These are phyloP conservation scores for Morone chrysops DNA, from an alignment of 2,113 vertebrate genomes.

Conservation along the genomic window DNA sequence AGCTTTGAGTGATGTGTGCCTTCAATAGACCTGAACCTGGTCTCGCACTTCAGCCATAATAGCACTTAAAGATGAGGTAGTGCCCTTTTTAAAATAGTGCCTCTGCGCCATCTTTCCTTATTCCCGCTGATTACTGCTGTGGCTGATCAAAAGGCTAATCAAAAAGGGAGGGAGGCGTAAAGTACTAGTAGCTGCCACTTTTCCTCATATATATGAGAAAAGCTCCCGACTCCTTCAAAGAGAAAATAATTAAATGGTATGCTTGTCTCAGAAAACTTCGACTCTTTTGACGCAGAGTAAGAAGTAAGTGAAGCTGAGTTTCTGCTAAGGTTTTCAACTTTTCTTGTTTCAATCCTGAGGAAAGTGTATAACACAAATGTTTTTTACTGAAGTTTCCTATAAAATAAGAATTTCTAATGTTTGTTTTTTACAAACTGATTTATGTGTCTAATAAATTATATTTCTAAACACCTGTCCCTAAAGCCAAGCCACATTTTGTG, in stretches of 20 bases:
- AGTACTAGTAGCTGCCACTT: conserved; percentile 62
- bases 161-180: conserved; percentile 60
- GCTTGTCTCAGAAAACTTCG: conserved; percentile 52
- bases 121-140: conserved; percentile 70
- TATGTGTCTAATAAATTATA: neutral
- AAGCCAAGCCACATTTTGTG: conserved; percentile 12
- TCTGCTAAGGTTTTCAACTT: neutral
- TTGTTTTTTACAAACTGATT: neutral
- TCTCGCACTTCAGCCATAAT: conserved; percentile 58
- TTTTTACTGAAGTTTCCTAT: neutral
- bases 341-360: conserved; percentile 1
- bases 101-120: conserved; percentile 60
- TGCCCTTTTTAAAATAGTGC: conserved; percentile 62
- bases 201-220: conserved; percentile 43
- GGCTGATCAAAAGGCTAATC: conserved; percentile 81
- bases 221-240: conserved; percentile 48
- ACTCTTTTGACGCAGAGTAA: conserved; percentile 31
- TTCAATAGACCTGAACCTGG: conserved; percentile 53
- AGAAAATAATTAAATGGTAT: conserved; percentile 70
- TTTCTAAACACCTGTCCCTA: neutral
- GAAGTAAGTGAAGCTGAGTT: conserved; percentile 26
- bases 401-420: neutral
- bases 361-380: neutral
- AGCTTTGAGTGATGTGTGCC: conserved; percentile 40
- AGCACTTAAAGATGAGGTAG: conserved; percentile 57